Percentiles rank a stretch among this genome's conserved stretches.
Evolutionary conservation across 2,113 vertebrate species (phyloP).

Genomic region (Xenopus laevis): DNA sequence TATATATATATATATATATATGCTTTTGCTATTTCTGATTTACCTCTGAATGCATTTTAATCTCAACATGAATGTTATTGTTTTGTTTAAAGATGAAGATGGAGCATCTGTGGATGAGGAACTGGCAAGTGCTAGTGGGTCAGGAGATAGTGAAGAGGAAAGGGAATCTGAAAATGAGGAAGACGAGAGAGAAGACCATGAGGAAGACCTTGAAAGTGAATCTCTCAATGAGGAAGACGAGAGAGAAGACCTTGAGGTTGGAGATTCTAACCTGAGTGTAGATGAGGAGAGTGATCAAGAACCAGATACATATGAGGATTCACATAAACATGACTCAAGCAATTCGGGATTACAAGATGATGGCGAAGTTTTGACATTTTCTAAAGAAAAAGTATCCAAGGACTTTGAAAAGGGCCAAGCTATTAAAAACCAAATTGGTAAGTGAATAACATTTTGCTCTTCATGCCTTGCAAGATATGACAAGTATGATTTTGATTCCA

Average conservation of each 20-base stretch:
- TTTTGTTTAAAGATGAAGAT: slow-evolving; percentile 47
- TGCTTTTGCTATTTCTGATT: too few species aligned
- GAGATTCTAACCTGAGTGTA: slow-evolving; percentile 33
- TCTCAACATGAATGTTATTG: too few species aligned
- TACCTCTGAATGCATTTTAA: too few species aligned
- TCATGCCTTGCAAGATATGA: too few species aligned
- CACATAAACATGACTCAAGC: background rate
- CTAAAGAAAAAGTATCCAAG: slow-evolving; percentile 60
- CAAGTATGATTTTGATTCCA: too few species aligned
- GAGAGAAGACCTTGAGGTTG: slow-evolving; percentile 35
- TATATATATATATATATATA: too few species aligned
- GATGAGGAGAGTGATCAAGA: slow-evolving; percentile 54
- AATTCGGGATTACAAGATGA: slow-evolving; percentile 42
- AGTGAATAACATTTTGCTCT: background rate
- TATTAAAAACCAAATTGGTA: slow-evolving; percentile 82
- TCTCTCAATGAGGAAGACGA: slow-evolving; percentile 54
- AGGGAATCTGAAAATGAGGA: slow-evolving; percentile 16
- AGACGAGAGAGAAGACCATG: too few species aligned
- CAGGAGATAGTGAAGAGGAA: background rate
- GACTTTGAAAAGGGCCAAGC: slow-evolving; percentile 78
- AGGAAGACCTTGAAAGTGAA: too few species aligned
- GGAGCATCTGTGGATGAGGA: slow-evolving; percentile 48
- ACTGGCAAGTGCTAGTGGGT: slow-evolving; percentile 3
- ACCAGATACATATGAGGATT: slow-evolving; percentile 32
- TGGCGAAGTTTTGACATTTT: slow-evolving; percentile 68